Conservation (phyloP, 2,888 invertebrate species). For the Erebia palarica region DNA sequence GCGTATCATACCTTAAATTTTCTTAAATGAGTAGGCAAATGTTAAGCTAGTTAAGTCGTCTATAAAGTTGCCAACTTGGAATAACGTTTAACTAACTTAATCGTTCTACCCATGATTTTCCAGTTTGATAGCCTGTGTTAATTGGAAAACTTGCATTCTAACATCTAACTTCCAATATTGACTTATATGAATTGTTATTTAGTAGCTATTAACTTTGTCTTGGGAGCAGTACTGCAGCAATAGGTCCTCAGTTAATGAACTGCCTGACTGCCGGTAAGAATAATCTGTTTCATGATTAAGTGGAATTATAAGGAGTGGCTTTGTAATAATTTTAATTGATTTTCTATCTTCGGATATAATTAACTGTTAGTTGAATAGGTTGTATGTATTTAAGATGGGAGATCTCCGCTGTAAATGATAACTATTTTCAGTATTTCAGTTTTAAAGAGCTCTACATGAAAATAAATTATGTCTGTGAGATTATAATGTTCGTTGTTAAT, state of each 20-base stretch:
- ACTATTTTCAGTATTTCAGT: background rate
- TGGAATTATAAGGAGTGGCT: slow-evolving; percentile 32
- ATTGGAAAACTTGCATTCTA: slow-evolving; percentile 12
- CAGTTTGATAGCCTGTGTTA: background rate
- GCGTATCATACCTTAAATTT: too few species aligned
- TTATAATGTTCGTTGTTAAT: too few species aligned
- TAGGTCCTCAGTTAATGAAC: slow-evolving; percentile 9
- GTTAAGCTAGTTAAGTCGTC: background rate
- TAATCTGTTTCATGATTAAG: slow-evolving; percentile 28
- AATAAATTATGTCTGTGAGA: background rate
- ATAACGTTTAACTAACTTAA: background rate
- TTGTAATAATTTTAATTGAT: slow-evolving; percentile 38
- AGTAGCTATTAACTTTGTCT: slow-evolving; percentile 9
- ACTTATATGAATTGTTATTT: slow-evolving; percentile 9
- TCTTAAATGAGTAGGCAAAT: background rate
- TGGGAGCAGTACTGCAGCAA: background rate
- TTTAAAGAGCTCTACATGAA: background rate
- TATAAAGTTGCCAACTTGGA: background rate
- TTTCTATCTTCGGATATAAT: slow-evolving; percentile 4
- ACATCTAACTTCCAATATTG: slow-evolving; percentile 17
- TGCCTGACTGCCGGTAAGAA: slow-evolving; percentile 8
- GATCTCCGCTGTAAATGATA: background rate
- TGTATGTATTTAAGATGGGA: slow-evolving; percentile 28
- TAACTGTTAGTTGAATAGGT: slow-evolving; percentile 16
- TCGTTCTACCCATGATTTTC: background rate